A percentile compares a stretch with the other conserved stretches of the same genome.
Evolutionary conservation across 2,888 invertebrate species (phyloP).

Genomic region (Lasioglossum calceatum): DNA sequence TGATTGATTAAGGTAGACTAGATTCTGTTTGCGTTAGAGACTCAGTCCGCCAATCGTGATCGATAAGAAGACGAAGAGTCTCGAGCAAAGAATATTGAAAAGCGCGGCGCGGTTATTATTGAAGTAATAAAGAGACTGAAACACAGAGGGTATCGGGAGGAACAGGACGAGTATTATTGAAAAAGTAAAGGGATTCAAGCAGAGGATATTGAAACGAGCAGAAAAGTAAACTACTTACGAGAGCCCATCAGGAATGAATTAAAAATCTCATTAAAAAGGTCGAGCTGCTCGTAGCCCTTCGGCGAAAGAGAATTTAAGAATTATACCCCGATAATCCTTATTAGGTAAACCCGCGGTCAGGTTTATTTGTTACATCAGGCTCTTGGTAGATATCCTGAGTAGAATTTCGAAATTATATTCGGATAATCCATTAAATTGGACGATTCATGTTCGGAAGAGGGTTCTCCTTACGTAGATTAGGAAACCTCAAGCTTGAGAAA

Average conservation of each 20-base stretch:
- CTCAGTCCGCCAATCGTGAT: not conserved
- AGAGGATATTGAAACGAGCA: not conserved
- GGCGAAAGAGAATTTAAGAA: not conserved
- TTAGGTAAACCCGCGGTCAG: not conserved
- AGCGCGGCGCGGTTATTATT: not conserved
- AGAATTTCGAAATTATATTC: not conserved
- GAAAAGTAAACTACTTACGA: not conserved
- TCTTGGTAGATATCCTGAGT: not conserved
- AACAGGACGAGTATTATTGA: not conserved
- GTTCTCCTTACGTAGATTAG: not conserved
- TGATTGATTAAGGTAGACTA: not conserved
- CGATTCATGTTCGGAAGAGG: not conserved
- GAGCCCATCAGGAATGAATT: not conserved
- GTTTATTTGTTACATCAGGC: not conserved
- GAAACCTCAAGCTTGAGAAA: not conserved
- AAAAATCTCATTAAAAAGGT: not conserved
- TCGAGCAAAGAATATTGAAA: not conserved
- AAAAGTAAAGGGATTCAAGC: not conserved
- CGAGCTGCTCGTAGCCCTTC: not conserved
- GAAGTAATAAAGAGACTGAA: not conserved
- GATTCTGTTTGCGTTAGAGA: not conserved
- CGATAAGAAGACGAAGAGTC: not conserved
- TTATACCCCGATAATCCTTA: constrained; percentile 1
- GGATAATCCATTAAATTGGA: not conserved
- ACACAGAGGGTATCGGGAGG: not conserved